Percentiles rank a stretch among this genome's conserved stretches.
Conservation (phyloP, 2,113 vertebrate genomes). For the Gambusia affinis region DNA sequence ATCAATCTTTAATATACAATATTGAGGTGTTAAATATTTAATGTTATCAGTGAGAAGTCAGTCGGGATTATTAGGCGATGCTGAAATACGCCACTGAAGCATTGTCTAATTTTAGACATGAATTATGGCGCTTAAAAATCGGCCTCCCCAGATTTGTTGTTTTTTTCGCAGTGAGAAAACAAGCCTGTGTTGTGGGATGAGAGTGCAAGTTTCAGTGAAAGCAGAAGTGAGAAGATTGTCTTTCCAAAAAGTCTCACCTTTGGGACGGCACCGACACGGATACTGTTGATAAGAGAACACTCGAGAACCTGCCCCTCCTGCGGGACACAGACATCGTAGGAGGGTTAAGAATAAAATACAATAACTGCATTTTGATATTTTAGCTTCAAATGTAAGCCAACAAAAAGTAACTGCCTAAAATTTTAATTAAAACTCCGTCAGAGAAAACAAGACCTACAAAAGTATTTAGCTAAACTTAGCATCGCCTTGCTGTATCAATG, state of each 20-base stretch:
- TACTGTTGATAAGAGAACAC: conserved; percentile 98
- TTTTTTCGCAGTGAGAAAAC: neutral
- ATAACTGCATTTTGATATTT: no score
- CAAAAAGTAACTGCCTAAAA: no score
- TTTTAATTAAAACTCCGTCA: no score
- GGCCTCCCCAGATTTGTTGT: conserved; percentile 10
- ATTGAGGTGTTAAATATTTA: conserved; percentile 56
- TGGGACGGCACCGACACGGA: conserved; percentile 87
- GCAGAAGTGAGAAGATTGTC: conserved; percentile 29
- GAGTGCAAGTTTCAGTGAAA: conserved; percentile 1
- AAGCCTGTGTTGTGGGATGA: neutral
- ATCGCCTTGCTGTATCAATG: no score
- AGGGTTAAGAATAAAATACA: neutral
- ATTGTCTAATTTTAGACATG: conserved; percentile 24
- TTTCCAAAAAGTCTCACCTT: conserved; percentile 85
- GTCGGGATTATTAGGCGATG: conserved; percentile 20
- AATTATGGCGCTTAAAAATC: neutral
- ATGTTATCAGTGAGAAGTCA: conserved; percentile 31
- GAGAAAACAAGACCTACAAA: no score
- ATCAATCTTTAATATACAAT: conserved; percentile 53
- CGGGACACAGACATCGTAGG: conserved; percentile 9
- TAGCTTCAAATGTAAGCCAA: no score
- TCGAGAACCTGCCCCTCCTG: conserved; percentile 97
- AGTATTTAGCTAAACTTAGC: no score
- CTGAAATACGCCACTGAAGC: neutral